Conservation (phyloP, 2,888 invertebrate genomes). For the Toxonevra muliebris region DNA sequence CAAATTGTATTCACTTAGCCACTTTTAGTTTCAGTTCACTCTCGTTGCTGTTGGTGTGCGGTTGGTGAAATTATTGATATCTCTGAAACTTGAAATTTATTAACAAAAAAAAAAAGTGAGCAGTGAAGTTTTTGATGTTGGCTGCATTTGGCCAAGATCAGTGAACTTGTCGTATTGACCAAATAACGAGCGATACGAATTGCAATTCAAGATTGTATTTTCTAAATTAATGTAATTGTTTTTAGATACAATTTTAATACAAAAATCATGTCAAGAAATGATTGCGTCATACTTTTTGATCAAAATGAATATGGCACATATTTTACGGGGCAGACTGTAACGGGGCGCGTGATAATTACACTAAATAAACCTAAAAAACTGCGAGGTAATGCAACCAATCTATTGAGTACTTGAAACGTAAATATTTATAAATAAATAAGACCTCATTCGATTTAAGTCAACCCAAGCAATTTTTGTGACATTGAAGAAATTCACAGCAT, state of each 20-base stretch:
- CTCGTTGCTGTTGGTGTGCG: constrained; percentile 9
- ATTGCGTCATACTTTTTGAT: constrained; percentile 66
- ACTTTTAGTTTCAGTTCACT: constrained; percentile 11
- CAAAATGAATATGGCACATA: constrained; percentile 72
- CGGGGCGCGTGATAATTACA: constrained; percentile 57
- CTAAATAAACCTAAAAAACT: constrained; percentile 58
- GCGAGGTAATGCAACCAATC: constrained; percentile 47
- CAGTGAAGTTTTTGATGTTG: no score
- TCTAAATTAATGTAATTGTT: no score
- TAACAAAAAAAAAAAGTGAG: no score
- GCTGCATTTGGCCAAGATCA: no score
- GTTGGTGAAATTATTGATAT: background rate
- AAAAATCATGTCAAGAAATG: constrained; percentile 46
- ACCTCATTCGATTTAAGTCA: no score
- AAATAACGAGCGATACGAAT: no score
- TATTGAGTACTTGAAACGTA: background rate
- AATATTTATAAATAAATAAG: background rate
- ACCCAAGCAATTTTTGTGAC: no score
- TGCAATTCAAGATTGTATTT: no score
- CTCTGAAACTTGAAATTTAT: background rate
- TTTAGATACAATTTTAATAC: no score
- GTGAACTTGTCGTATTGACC: no score
- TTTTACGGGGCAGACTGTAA: constrained; percentile 60
- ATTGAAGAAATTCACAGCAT: no score
- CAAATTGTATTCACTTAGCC: background rate